Percentiles rank a stretch among this genome's conserved stretches.
Evolutionary conservation across 1,140 invertebrate species (phyloP).

Genomic region (Trachelipus rathkii): DNA sequence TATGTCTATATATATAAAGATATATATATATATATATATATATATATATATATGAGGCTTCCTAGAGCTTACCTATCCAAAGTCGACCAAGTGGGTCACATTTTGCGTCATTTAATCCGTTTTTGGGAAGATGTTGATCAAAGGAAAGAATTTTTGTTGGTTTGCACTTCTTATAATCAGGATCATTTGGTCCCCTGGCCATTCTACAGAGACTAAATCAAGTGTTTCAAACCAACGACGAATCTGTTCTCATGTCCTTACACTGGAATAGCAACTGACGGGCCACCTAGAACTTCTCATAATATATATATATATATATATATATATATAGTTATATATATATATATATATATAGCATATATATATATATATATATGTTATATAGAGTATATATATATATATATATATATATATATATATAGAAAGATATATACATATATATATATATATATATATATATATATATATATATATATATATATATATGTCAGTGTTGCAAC

Average conservation of each 20-base stretch:
- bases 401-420: too few species aligned
- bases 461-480: too few species aligned
- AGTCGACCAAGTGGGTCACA: conserved; percentile 51
- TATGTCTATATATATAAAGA: neutral
- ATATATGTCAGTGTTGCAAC: too few species aligned
- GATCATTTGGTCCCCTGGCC: conserved; percentile 16
- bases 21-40: neutral
- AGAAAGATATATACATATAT: too few species aligned
- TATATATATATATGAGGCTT: neutral
- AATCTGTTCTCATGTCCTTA: conserved; percentile 16
- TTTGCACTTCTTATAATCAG: conserved; percentile 9
- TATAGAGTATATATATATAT: too few species aligned
- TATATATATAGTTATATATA: too few species aligned
- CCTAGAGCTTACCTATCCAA: conserved; percentile 45
- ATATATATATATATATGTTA: too few species aligned
- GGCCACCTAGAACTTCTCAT: too few species aligned
- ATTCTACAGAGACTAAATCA: conserved; percentile 24
- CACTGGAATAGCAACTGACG: conserved; percentile 27
- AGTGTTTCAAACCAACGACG: conserved; percentile 29
- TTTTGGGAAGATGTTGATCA: conserved; percentile 39
- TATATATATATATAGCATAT: too few species aligned
- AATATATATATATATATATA: too few species aligned
- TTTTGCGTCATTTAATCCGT: conserved; percentile 52
- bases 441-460: too few species aligned
- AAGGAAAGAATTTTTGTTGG: conserved; percentile 42